Conservation (phyloP, 2,113 vertebrate species). For the Brachyhypopomus gauderio region DNA sequence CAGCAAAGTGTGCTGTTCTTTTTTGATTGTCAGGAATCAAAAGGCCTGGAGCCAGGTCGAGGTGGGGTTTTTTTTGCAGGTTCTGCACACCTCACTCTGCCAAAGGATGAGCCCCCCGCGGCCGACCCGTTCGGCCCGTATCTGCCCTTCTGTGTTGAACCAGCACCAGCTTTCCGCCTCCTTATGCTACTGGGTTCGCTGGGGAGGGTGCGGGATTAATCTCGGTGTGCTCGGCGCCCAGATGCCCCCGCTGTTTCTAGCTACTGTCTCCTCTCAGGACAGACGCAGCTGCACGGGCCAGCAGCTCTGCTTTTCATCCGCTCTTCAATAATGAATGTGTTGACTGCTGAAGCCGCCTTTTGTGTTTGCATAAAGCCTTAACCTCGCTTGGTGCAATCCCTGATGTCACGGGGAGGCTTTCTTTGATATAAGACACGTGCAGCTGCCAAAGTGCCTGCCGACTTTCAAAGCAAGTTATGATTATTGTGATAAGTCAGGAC, state of each 20-base stretch:
- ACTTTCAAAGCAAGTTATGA: constrained; percentile 2
- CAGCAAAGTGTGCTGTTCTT: background rate
- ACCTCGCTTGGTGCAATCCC: constrained; percentile 42
- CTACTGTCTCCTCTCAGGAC: constrained; percentile 35
- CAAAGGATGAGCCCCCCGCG: background rate
- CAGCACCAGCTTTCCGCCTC: background rate
- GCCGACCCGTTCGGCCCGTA: background rate
- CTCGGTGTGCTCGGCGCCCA: background rate
- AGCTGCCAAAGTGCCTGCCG: constrained; percentile 30
- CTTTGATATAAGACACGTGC: constrained; percentile 45
- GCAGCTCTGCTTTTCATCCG: constrained; percentile 35
- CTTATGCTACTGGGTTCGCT: background rate
- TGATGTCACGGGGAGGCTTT: constrained; percentile 42
- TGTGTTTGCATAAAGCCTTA: constrained; percentile 55
- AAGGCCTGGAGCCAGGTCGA: no score
- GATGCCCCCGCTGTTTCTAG: constrained; percentile 25
- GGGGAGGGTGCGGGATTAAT: background rate
- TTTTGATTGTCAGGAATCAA: no score
- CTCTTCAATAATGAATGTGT: constrained; percentile 51
- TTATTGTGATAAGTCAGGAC: constrained; percentile 25
- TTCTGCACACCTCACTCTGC: background rate
- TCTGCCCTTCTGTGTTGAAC: background rate
- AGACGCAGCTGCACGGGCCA: constrained; percentile 38
- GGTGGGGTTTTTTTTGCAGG: background rate
- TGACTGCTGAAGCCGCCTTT: constrained; percentile 46